Base-by-base conservation (phyloP, 2,888 invertebrate genomes). In the Fragum fragum region DNA sequence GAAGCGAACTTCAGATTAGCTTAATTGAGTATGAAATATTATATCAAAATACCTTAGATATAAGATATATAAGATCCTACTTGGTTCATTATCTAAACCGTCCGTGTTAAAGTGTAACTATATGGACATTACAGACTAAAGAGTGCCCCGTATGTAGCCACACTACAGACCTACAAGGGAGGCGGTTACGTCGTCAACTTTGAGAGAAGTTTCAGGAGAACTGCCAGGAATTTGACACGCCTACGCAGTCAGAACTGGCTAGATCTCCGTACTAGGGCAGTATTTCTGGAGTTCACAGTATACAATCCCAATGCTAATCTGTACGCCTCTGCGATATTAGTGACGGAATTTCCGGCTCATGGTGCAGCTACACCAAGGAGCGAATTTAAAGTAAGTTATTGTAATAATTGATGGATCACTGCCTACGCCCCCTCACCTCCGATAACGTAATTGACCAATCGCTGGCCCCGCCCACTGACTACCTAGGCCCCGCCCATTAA, bases 221-320 rank as follows among this genome's bases (percentile, higher is more conserved):
- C 95, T 0, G 81, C 88, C 61, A 87, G 90, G 23, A 90, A 92
- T 28, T 83, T 95, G 53, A 85, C 88, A 1, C 87, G 91, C 7
- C 89, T 95, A 47, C 90, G 94, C 80, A 83, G 90, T 1, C 47
- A 89, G 36, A 90, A 93, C 71, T 95, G 95, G 95, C 90, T 95
- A 53, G 95, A 95, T 86, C 87, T 92, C 55, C 84, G 93, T 63
- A 95, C 95, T 0, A 87, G 95, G 70, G 95, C 95, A 1, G 92
- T 95, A 3, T 93, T 95, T 75, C 90, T 95, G 32, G 95, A 95
- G 87, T 95, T 95, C 89, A 95, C 95, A 0, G 92, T 95, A 1
- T 95, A 95, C 90, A 95, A 95, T 81, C 93, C 93, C 6, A 93
- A 94, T 79, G 88, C 91, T 23, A 94, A 94, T 77, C 88, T 94